Conservation (phyloP, 2,888 invertebrate species). For the Limnephilus auricula region DNA sequence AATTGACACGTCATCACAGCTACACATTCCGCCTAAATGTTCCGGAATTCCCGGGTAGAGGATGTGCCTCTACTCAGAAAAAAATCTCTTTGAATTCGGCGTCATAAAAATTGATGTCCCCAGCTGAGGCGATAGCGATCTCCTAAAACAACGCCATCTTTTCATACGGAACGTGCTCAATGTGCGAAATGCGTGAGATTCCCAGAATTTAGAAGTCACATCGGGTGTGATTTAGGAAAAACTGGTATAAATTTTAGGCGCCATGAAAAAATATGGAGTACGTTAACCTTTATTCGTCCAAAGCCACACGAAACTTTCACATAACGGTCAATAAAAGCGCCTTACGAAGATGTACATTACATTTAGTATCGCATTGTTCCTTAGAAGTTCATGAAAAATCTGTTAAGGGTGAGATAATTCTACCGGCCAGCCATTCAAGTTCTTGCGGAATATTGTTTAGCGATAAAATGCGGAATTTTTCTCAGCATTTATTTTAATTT, state of each 20-base stretch:
- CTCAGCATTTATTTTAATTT: background rate
- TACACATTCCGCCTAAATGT: background rate
- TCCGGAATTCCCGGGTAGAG: background rate
- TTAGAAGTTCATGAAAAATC: constrained; percentile 12
- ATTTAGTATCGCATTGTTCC: background rate
- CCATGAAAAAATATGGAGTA: constrained; percentile 35
- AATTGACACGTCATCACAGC: constrained; percentile 7
- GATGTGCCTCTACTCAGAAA: background rate
- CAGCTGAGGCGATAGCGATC: constrained; percentile 21
- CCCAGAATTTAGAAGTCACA: constrained; percentile 32
- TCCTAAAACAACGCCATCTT: constrained; percentile 44
- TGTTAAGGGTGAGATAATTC: background rate
- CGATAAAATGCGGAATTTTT: background rate
- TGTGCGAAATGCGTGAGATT: constrained; percentile 30
- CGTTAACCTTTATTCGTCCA: constrained; percentile 26
- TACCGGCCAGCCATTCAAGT: background rate
- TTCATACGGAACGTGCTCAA: constrained; percentile 51
- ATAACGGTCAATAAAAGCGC: constrained; percentile 28
- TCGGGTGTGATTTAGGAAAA: constrained; percentile 25
- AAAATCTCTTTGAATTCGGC: constrained; percentile 23
- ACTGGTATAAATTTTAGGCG: constrained; percentile 35
- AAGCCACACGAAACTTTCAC: background rate
- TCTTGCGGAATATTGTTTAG: background rate
- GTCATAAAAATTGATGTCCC: constrained; percentile 39
- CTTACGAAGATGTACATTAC: constrained; percentile 19